phyloP scores from a whole-genome alignment of 2,888 invertebrate genomes.

The Lymantria monacha region DNA sequence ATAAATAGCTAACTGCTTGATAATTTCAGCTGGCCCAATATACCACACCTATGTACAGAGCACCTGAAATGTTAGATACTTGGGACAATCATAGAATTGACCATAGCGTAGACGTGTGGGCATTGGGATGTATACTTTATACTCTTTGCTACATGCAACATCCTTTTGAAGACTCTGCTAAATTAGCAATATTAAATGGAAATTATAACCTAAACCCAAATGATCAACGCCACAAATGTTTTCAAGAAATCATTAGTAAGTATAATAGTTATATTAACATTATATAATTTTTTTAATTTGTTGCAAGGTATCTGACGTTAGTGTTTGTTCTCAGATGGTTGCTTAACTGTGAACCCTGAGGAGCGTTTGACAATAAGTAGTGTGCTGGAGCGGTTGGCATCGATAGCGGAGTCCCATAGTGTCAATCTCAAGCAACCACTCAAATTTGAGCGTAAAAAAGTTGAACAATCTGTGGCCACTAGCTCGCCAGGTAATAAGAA shows the following conservation, averaged over 20 bases:
- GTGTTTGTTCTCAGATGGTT: constrained; percentile 83
- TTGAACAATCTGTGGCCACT: constrained; percentile 84
- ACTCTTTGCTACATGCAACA: constrained; percentile 96
- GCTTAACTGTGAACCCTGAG: constrained; percentile 91
- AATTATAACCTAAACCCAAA: constrained; percentile 93
- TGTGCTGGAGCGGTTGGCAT: constrained; percentile 92
- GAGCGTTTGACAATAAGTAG: constrained; percentile 90
- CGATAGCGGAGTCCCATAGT: constrained; percentile 92
- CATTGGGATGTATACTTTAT: constrained; percentile 97
- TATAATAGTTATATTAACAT: constrained; percentile 26
- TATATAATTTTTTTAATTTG: constrained; percentile 3
- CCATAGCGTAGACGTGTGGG: constrained; percentile 96
- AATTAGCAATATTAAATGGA: constrained; percentile 97
- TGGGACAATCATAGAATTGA: constrained; percentile 98
- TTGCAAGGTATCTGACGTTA: constrained; percentile 12
- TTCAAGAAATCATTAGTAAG: constrained; percentile 94
- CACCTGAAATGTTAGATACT: constrained; percentile 99
- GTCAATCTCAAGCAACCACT: constrained; percentile 92
- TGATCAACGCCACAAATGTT: constrained; percentile 91
- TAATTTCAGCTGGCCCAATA: constrained; percentile 86
- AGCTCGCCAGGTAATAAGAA: constrained; percentile 84
- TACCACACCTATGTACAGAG: constrained; percentile 97
- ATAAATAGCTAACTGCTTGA: constrained; percentile 2
- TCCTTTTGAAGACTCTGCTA: constrained; percentile 98
- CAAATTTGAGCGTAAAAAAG: constrained; percentile 85